Percentiles rank a stretch among this genome's conserved stretches.
Evolutionary conservation across 2,888 invertebrate species (phyloP).

Genomic region (Tetropium fuscum): DNA sequence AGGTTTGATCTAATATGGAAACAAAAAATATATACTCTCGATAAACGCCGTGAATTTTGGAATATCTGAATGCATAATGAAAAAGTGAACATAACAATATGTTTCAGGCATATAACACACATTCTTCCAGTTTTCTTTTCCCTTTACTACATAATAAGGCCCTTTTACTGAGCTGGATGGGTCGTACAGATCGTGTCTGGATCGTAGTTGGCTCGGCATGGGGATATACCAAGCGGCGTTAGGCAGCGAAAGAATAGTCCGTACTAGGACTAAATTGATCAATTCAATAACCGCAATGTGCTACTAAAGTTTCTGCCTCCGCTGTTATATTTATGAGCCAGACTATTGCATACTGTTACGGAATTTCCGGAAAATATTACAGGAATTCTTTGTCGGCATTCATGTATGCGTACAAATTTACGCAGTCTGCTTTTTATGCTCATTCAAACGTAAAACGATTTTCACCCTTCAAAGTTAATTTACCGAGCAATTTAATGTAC

Average conservation of each 20-base stretch:
- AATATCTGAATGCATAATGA: slow-evolving; percentile 59
- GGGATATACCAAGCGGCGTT: slow-evolving; percentile 51
- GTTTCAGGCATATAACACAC: slow-evolving; percentile 63
- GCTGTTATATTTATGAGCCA: slow-evolving; percentile 63
- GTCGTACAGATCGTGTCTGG: slow-evolving; percentile 63
- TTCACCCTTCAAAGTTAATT: too few species aligned
- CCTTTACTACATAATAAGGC: slow-evolving; percentile 66
- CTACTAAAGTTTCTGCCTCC: slow-evolving; percentile 63
- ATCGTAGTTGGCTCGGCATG: slow-evolving; percentile 55
- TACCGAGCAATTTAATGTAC: too few species aligned
- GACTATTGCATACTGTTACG: slow-evolving; percentile 54
- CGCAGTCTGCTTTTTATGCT: slow-evolving; percentile 1
- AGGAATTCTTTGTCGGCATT: slow-evolving; percentile 23
- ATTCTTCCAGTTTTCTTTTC: slow-evolving; percentile 63
- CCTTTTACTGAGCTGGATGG: slow-evolving; percentile 62
- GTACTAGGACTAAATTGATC: slow-evolving; percentile 66
- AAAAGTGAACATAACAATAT: slow-evolving; percentile 65
- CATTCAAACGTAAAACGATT: neutral
- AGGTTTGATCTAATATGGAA: slow-evolving; percentile 17
- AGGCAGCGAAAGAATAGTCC: slow-evolving; percentile 61
- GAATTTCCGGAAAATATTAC: slow-evolving; percentile 30
- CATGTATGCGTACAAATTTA: slow-evolving; percentile 13
- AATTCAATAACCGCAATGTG: slow-evolving; percentile 67
- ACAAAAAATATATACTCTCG: slow-evolving; percentile 27
- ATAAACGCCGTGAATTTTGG: slow-evolving; percentile 45